These are phyloP conservation scores for Etheostoma perlongum DNA, from an alignment of 2,797 vertebrate genomes.

Conservation along the genomic window DNA sequence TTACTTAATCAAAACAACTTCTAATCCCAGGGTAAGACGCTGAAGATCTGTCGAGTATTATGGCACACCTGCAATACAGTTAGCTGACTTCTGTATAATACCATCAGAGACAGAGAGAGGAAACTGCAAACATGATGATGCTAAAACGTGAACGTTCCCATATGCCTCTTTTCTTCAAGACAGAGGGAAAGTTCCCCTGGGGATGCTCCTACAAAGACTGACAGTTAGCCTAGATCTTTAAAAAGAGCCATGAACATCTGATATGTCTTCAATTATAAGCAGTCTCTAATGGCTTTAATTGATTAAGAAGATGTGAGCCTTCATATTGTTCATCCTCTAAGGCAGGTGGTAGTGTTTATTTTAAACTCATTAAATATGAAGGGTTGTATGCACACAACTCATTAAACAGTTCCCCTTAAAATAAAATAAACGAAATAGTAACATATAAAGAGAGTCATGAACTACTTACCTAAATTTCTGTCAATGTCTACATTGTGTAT, in stretches of 20 bases:
- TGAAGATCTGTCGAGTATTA: slow-evolving; percentile 67
- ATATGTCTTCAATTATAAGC: slow-evolving; percentile 53
- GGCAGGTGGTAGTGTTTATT: slow-evolving; percentile 34
- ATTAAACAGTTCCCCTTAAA: slow-evolving; percentile 1
- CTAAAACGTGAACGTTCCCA: slow-evolving; percentile 48
- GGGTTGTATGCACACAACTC: slow-evolving; percentile 10
- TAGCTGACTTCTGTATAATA: slow-evolving; percentile 70
- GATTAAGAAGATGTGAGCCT: slow-evolving; percentile 38
- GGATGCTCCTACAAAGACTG: slow-evolving; percentile 52
- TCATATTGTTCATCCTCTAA: slow-evolving; percentile 36
- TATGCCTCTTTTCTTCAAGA: slow-evolving; percentile 61
- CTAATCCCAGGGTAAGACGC: slow-evolving; percentile 75
- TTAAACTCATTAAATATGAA: slow-evolving; percentile 37
- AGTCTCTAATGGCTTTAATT: slow-evolving; percentile 41
- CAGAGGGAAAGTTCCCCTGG: slow-evolving; percentile 20
- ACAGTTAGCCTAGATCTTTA: slow-evolving; percentile 43
- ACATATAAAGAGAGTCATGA: background rate
- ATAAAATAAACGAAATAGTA: background rate
- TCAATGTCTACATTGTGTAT: background rate
- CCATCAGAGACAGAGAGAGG: slow-evolving; percentile 50
- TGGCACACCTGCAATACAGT: slow-evolving; percentile 66
- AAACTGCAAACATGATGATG: slow-evolving; percentile 51
- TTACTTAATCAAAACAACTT: slow-evolving; percentile 73
- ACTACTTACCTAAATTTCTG: background rate
- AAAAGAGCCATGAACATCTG: slow-evolving; percentile 48